A percentile compares a stretch with the other conserved stretches of the same genome.
These are phyloP conservation scores for Shargacucullia verbasci DNA, from an alignment of 2,888 invertebrate species.

Conservation along the genomic window DNA sequence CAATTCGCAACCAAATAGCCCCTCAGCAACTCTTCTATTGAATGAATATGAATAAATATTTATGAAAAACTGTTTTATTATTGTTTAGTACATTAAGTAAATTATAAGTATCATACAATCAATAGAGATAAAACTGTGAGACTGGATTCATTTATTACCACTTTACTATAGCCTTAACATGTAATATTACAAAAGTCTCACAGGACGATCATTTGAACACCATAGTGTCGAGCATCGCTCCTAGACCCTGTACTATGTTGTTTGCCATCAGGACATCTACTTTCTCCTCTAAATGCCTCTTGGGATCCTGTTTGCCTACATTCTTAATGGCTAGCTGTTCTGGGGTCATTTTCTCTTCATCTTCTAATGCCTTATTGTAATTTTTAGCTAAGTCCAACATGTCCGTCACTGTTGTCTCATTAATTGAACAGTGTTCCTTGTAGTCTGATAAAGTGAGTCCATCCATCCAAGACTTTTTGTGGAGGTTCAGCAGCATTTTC, in stretches of 20 bases:
- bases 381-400: conserved; percentile 99
- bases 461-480: conserved; percentile 99
- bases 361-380: conserved; percentile 99
- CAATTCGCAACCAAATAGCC: conserved; percentile 76
- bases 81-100: conserved; percentile 74
- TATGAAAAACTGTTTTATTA: conserved; percentile 73
- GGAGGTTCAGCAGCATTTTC: conserved; percentile 99
- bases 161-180: conserved; percentile 75
- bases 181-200: conserved; percentile 65
- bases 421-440: conserved; percentile 96
- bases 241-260: conserved; percentile 99
- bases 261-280: conserved; percentile 98
- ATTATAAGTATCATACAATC: conserved; percentile 78
- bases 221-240: conserved; percentile 96
- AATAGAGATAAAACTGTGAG: conserved; percentile 69
- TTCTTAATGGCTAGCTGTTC: conserved; percentile 99
- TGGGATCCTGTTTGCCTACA: conserved; percentile 99
- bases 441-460: conserved; percentile 97
- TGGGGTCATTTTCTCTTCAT: conserved; percentile 99
- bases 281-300: conserved; percentile 99
- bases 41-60: conserved; percentile 53
- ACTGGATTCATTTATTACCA: conserved; percentile 73
- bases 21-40: conserved; percentile 75
- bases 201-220: conserved; percentile 83
- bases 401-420: conserved; percentile 97